Base-by-base conservation (phyloP, 1,140 invertebrate genomes). In the Teleopsis dalmanni region DNA sequence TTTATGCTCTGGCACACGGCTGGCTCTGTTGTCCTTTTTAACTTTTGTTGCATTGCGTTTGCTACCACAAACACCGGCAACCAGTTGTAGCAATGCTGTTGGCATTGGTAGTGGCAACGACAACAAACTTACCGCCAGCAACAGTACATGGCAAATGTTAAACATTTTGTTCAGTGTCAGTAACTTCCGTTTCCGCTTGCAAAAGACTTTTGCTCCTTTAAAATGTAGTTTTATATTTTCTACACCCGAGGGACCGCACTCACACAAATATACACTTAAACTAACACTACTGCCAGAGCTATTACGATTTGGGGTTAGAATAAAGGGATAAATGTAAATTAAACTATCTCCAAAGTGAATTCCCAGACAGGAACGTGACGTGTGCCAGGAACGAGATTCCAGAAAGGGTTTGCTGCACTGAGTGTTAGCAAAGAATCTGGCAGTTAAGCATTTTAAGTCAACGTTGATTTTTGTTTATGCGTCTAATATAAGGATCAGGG, bases 121-220 rank as follows among this genome's bases (percentile, higher is more conserved):
- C 35, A 18, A 13, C 21, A 36, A 47, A 38, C 34, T 2, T 45
- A 18, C 4, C 21, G 14, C 3, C 35, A 42, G 23, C 13, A 16
- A 21, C 40, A 26, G 13, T 19, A 27, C 41, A 43, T 37, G 35
- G 41, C 34, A 58, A 66, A 63, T 66, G 63, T 66, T 66, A 65
- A 66, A 65, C 63, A 66, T 63, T 66, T 65, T 65, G 61, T 65
- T 62, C 58, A 54, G 62, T 65, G 62, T 65, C 62, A 65, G 62
- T 58, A 51, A 63, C 60, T 63, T 65, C 60, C 60, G 51, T 52
- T 50, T 57, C 42, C 43, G 48, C 48, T 52, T 58, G 33, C 52
- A 23, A 29, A 25, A 38, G 6, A 47, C 22, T 26, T 47, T 36
- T 27, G 21, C 23, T 38, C 8, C 35, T n/a, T 38, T 22, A 35